Percentiles rank a stretch among this genome's conserved stretches.
phyloP scores from a whole-genome alignment of 1,140 invertebrate genomes.

The Ceratina calcarata region DNA sequence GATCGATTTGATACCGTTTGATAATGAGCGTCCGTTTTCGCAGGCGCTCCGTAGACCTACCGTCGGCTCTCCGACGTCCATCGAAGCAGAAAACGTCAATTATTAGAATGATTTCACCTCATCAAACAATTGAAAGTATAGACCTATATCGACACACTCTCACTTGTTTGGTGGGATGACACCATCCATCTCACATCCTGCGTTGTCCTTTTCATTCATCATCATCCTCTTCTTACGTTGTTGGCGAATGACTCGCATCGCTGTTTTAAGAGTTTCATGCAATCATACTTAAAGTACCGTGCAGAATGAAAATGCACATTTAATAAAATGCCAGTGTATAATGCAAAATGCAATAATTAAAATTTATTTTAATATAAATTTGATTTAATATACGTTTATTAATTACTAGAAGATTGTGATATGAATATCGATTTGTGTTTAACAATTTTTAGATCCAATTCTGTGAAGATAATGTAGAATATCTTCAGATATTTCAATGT shows the following conservation, averaged over 20 bases:
- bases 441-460: neutral
- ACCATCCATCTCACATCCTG: slow-evolving; percentile 64
- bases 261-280: neutral
- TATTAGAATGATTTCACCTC: slow-evolving; percentile 79
- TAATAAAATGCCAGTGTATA: no score
- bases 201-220: slow-evolving; percentile 43
- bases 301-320: neutral
- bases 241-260: neutral
- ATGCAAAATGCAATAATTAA: no score
- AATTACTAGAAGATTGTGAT: no score
- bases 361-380: no score
- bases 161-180: slow-evolving; percentile 81
- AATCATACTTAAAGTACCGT: neutral
- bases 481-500: slow-evolving; percentile 54
- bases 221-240: slow-evolving; percentile 15
- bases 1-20: slow-evolving; percentile 38
- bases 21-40: slow-evolving; percentile 25
- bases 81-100: slow-evolving; percentile 35
- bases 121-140: slow-evolving; percentile 82
- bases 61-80: slow-evolving; percentile 47
- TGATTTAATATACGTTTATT: no score
- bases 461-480: slow-evolving; percentile 29
- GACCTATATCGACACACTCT: slow-evolving; percentile 81
- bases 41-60: slow-evolving; percentile 48
- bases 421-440: no score